A percentile compares a stretch with the other conserved stretches of the same genome.
These are phyloP conservation scores for Hemithea aestivaria DNA, from an alignment of 2,888 invertebrate species.

Conservation along the genomic window DNA sequence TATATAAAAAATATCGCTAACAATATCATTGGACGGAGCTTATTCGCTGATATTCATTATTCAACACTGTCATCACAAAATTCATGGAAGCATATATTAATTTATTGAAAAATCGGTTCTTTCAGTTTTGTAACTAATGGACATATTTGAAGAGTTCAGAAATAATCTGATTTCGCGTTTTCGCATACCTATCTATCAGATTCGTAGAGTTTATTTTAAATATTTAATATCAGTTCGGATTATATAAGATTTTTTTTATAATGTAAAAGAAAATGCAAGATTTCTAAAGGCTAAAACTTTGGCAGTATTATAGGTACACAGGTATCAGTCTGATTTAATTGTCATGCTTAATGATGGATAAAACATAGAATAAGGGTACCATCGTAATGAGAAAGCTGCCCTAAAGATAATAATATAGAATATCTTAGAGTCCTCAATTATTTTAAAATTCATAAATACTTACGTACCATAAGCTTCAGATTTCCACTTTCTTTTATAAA, in stretches of 20 bases:
- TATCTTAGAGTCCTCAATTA: constrained; percentile 10
- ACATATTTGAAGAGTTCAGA: no score
- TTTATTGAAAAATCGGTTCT: no score
- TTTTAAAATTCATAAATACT: no score
- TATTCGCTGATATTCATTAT: constrained; percentile 51
- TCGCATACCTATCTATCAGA: neutral
- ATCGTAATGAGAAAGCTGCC: constrained; percentile 9
- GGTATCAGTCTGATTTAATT: constrained; percentile 52
- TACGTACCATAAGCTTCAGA: no score
- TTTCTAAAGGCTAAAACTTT: constrained; percentile 61
- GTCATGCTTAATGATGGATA: constrained; percentile 27
- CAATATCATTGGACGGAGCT: constrained; percentile 65
- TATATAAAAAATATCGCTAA: constrained; percentile 27
- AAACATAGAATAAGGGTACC: constrained; percentile 4
- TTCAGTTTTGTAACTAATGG: no score
- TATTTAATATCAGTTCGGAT: no score
- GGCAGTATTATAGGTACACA: constrained; percentile 66
- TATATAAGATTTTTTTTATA: neutral
- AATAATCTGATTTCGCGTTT: no score
- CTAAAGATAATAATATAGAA: constrained; percentile 3
- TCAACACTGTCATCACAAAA: constrained; percentile 35
- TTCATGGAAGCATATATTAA: constrained; percentile 36
- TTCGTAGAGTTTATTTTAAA: no score
- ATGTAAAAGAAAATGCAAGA: constrained; percentile 17
- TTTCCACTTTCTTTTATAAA: constrained; percentile 21